Evolutionary conservation across 2,797 vertebrate species (phyloP).

Genomic region (Poecile montanus): DNA sequence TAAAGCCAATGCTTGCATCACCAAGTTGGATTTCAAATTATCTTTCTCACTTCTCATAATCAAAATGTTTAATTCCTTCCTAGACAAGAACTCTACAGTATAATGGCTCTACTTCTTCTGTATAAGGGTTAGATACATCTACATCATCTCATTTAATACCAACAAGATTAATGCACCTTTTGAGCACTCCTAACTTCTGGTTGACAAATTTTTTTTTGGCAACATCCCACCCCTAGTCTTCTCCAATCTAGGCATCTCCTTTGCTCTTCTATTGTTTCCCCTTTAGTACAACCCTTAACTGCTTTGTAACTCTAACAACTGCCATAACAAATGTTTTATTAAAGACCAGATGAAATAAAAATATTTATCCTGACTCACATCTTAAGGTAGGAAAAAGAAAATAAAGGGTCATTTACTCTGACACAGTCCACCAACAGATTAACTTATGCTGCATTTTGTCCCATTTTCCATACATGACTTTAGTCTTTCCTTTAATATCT

Average conservation of each 20-base stretch:
- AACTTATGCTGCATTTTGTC: not conserved
- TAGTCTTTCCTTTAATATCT: not conserved
- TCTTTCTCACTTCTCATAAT: not conserved
- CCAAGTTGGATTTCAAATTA: not conserved
- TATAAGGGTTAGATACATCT: not conserved
- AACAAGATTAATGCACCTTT: accelerated
- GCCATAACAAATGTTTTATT: not conserved
- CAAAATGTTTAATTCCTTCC: not conserved
- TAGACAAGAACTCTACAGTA: not conserved
- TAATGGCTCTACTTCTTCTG: not conserved
- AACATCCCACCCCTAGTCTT: not conserved
- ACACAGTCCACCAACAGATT: not conserved
- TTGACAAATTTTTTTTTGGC: not conserved
- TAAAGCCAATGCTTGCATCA: not conserved
- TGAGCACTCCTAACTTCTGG: not conserved
- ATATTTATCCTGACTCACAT: not conserved
- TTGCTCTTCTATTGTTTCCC: not conserved
- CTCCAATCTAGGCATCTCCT: not conserved
- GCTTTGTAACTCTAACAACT: not conserved
- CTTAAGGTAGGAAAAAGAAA: not conserved
- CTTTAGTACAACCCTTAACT: not conserved
- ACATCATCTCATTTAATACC: not conserved
- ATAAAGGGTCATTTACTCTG: not conserved
- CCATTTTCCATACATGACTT: not conserved
- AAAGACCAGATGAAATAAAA: not conserved